Conservation (phyloP, 2,888 invertebrate genomes). For the Apantesis nais region DNA sequence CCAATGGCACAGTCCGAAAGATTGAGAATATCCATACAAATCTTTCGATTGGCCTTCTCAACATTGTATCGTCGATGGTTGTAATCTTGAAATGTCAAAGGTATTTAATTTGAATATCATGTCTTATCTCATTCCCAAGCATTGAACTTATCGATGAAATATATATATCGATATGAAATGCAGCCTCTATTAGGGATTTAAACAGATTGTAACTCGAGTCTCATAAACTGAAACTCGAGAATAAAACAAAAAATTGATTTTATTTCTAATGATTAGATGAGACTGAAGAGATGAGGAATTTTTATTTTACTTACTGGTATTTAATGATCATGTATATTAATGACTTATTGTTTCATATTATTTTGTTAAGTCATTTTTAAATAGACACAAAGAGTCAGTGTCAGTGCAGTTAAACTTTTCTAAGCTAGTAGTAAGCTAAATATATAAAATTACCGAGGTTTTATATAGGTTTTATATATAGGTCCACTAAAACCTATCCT, state of each 20-base stretch:
- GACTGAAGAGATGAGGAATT: too few relatives aligned
- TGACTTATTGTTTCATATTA: neutral
- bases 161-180: conserved; percentile 62
- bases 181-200: conserved; percentile 41
- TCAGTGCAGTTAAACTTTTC: neutral
- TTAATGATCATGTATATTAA: neutral
- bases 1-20: neutral
- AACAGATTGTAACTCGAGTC: conserved; percentile 18
- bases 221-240: neutral
- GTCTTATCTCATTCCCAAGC: conserved; percentile 77
- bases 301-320: neutral
- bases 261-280: neutral
- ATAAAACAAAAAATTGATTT: neutral
- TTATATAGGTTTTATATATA: too few relatives aligned
- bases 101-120: conserved; percentile 85
- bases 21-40: conserved; percentile 54
- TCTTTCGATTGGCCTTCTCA: conserved; percentile 69
- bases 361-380: neutral
- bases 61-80: conserved; percentile 77
- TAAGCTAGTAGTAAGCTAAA: neutral
- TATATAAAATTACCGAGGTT: too few relatives aligned
- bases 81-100: conserved; percentile 84
- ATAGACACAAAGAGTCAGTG: neutral
- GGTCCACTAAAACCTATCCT: too few relatives aligned
- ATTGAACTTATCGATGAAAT: conserved; percentile 79